Evolutionary conservation across 2,888 invertebrate genomes (phyloP), one percentile per base, ranked within the genome.

Genomic region (Apamea crenata): DNA sequence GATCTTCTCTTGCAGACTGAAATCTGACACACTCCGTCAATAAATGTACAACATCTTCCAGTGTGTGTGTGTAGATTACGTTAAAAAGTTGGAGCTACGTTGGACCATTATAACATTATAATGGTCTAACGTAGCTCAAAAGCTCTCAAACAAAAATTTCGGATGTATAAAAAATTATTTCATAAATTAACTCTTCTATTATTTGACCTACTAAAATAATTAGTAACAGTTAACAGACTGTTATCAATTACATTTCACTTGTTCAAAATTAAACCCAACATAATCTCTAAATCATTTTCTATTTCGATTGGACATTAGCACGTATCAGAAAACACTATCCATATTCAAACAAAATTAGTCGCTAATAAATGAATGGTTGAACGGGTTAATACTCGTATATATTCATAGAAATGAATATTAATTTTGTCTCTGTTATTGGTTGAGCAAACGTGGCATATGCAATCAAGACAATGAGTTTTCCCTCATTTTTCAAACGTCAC

Each of bases 341-440:
- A 70, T 84, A 65, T 81, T 80, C 72, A 40, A 80, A 74, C 40
- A 77, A 71, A 69, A 77, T 72, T 75, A 83, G 61, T 74, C 80
- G 77, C 77, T 78, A 75, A 74, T 83, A 73, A 85, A 82, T 65
- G 44, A 85, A 84, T 73, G 29, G 65, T 76, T 67, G 50, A 74
- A 77, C 79, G 29, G 12, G 29, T 72, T 61, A 53, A n/a, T n/a
- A n/a, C n/a, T n/a, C n/a, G n/a, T n/a, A 77, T 79, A 69, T 84
- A 78, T 75, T 72, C 32, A 78, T 72, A 77, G 66, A 78, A 84
- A 81, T 83, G 80, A 84, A 87, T 84, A 86, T 74, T 87, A n/a
- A 84, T 74, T 78, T 40, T 66, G 10, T 29, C 29, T 73, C n/a
- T 71, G 59, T 63, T 71, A 74, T 68, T 84, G 29, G 47, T 69